Evolutionary conservation across 1,140 invertebrate genomes (phyloP), one percentile per base, ranked within the genome.

Genomic region (Vanessa tameamea): DNA sequence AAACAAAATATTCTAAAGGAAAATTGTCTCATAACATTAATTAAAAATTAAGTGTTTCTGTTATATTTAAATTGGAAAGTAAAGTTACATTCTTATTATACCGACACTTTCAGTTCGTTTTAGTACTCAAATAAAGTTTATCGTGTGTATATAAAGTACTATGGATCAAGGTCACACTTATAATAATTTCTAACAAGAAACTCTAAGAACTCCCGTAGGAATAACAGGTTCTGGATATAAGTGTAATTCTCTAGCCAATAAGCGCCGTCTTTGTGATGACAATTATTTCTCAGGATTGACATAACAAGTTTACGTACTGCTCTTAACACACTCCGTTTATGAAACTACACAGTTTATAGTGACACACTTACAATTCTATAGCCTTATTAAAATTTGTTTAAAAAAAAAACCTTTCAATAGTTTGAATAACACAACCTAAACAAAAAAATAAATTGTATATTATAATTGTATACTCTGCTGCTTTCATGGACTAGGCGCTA

Each of bases 211-310:
- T 67, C 65, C 65, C 51, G 65, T 26, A 50, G 65, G 50, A 67
- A 67, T 47, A 67, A 67, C 65, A 67, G 31, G 31, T 47, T 43
- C 14, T 55, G 15, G 15, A 47, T 67, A 67, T 66, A 66, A 66
- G 50, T 53, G 12, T 57, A 57, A 13, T 57, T 26, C 23, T 57
- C 55, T 9, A 57, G 50, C 15, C n/a, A 53, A 53, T 53, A 53
- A 53, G 50, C 3, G 50, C n/a, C n/a, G 50, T 15, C 14, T 57
- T 57, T 55, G 9, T 57, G 20, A 13, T 6, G 23, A 23, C 55
- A 12, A 23, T 12, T 7, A 57, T 57, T 16, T 57, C 50, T 55
- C 26, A 26, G 9, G 55, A 57, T 57, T 23, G 31, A 57, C 55
- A 57, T 57, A 57, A 57, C 23, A 57, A 26, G 8, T 12, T 57